Base-by-base conservation (phyloP, 2,797 vertebrate genomes). In the Enteromius trimaculatus region DNA sequence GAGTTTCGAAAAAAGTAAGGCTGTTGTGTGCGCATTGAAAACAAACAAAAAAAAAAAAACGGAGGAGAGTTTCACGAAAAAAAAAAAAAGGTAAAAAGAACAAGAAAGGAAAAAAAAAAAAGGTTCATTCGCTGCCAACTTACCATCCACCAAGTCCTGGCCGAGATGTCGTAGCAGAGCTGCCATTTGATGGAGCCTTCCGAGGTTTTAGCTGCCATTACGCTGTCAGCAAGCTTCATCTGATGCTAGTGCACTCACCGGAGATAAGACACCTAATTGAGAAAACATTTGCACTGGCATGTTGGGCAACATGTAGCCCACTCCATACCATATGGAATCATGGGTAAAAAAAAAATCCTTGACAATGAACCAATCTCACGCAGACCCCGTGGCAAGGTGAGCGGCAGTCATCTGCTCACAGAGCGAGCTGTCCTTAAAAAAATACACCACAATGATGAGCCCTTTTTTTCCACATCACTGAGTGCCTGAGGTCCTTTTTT, bases 101-200 rank as follows among this genome's bases (percentile, higher is more conserved):
- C 42, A 92, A 88, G 84, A 72, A 55, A 78, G 89, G 79, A 84
- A 90, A 86, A 83, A 90, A 93, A 90, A 94, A 94, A 93, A 94
- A 92, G 92, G 93, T 94, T 92, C 89, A 93, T 92, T 89, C 88
- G 93, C 94, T 97, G 96, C 96, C 95, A 96, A 96, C 98, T 97
- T 94, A 99, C 98, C 98, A 99, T 99, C 98, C 98, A 99, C 98
- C 98, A 99, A 95, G 97, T 99, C 95, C 97, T 96, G 96, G 97
- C 97, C 90, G 98, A 99, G 97, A 99, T 99, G 97, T 99, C 97
- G 96, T 99, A 98, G 97, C 98, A 99, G 91, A 99, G 97, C 96
- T 99, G 98, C 98, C 98, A 99, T 97, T 99, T 99, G 96, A 99
- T 97, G 96, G 97, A 98, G 90, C 97, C 97, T 93, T 99, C 97